phyloP scores from a whole-genome alignment of 2,113 vertebrate genomes.

The Prolemur simus region DNA sequence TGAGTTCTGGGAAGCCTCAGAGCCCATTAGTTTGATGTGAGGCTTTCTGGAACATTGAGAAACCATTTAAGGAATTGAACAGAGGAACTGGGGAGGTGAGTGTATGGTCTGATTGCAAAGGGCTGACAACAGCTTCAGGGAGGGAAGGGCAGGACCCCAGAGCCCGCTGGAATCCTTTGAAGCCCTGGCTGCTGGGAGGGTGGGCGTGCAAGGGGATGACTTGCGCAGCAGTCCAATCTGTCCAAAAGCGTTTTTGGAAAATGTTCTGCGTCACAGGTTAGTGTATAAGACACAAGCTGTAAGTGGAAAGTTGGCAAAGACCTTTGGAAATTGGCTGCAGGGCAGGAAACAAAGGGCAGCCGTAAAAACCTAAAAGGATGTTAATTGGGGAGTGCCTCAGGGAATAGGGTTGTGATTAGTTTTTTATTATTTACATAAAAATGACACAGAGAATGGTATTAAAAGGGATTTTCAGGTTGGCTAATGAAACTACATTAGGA shows the following conservation, averaged over 20 bases:
- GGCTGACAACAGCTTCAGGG: not conserved
- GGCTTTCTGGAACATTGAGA: constrained; percentile 16
- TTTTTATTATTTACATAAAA: constrained; percentile 86
- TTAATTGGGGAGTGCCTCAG: constrained; percentile 81
- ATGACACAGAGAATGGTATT: constrained; percentile 78
- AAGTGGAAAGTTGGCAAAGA: constrained; percentile 83
- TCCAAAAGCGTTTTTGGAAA: constrained; percentile 71
- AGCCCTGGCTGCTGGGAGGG: not conserved
- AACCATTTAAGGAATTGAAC: not conserved
- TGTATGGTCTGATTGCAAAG: not conserved
- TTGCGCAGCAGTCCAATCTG: constrained; percentile 63
- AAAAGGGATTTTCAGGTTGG: constrained; percentile 73
- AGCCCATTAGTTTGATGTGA: not conserved
- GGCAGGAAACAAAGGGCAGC: constrained; percentile 82
- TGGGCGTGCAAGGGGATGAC: constrained; percentile 24
- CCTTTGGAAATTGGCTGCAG: constrained; percentile 81
- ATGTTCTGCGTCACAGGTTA: constrained; percentile 77
- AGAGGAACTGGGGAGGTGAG: not conserved
- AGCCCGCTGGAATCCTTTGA: not conserved
- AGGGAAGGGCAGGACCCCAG: not conserved
- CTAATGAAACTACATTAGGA: constrained; percentile 68
- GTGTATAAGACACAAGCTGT: constrained; percentile 75
- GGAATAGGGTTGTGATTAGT: constrained; percentile 72
- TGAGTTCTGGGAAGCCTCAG: not conserved
- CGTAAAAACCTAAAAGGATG: constrained; percentile 83